Evolutionary conservation across 2,113 vertebrate genomes (phyloP), one percentile per base, ranked within the genome.

Genomic region (Microtus richardsoni): DNA sequence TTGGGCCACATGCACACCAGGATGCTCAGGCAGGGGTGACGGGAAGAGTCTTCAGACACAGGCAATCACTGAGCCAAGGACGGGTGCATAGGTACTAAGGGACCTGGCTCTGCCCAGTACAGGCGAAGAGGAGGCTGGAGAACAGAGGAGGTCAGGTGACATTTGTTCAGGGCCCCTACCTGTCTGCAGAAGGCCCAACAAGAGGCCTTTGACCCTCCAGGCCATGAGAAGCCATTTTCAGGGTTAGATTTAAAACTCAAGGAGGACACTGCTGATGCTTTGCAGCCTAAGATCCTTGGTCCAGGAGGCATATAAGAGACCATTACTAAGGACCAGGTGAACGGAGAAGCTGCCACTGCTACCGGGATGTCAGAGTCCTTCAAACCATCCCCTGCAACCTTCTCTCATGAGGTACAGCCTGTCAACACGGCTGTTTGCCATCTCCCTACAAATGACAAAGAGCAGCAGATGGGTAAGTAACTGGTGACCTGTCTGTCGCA

Each of bases 251-350:
- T 54, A 17, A 24, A 33, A 2, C n/a, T 85, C 54, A 22, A 4
- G 16, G 9, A 79, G 24, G 58, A 90, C 6, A 21, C 1, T 3
- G 3, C 2, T 4, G 30, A 41, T 0, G 9, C 22, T 5, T 17
- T 8, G 22, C 44, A 71, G 33, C 17, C 88, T 68, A 49, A 73
- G 47, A 41, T 71, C n/a, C 49, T 60, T 60, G 52, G 78, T 85
- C 88, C 36, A 60, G 52, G 13, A 17, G 44, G 74, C 62, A 89
- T 36, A 44, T 10, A 83, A n/a, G 22, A 79, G 30, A 83, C 41
- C 60, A 2, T 70, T 44, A 36, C 39, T 24, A 66, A 66, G 77
- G 66, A 80, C 41, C n/a, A 16, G 28, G 80, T 77, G 82, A 77
- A 30, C 0, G 1, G 52, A 71, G 74, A 90, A 66, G 30, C 6